Base-by-base conservation (phyloP, 2,113 vertebrate species). In the Erythrocercus mccallii region DNA sequence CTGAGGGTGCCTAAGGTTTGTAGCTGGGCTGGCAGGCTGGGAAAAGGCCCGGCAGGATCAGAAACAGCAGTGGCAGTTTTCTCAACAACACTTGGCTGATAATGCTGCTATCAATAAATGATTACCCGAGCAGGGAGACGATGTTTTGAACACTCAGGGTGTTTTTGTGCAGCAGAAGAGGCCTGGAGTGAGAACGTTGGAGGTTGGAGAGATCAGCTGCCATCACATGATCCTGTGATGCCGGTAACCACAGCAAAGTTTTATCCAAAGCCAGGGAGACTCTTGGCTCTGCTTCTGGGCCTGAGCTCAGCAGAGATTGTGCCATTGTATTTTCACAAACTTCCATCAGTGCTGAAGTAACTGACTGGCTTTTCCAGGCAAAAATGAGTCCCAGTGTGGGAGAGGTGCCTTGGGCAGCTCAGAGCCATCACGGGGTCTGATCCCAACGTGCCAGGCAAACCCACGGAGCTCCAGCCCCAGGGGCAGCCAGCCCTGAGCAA, bases 261-360 rank as follows among this genome's bases (percentile, higher is more conserved):
- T 87, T 28, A 72, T 44, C 70, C 89, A 50, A 61, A 87, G 93
- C 86, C 94, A 76, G 73, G 1, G 13, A 89, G 62, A 14, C 81
- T 87, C 28, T 58, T 85, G 94, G 95, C 91, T 95, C 66, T 8
- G 54, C 31, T 53, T 54, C 90, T 50, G 47, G 70, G 35, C 85
- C 86, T 88, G 92, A 95, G 68, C 81, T 96, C 90, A 94, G 86
- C 94, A 84, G 51, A 88, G 86, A 58, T 9, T 24, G 37, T 47
- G 58, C 86, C 60, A 51, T 11, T 83, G 69, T 58, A 7, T 88
- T 90, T 91, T 57, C 90, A 87, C 23, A 33, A 91, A 69, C n/a
- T 77, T 40, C 78, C 76, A 74, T 35, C 4, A 4, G 10, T 35
- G 80, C 30, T 83, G 82, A 33, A 90, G 81, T 12, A 47, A 92